Percentiles rank a stretch among this genome's conserved stretches.
phyloP scores from a whole-genome alignment of 2,797 vertebrate genomes.

The Coranthus polyacanthus region DNA sequence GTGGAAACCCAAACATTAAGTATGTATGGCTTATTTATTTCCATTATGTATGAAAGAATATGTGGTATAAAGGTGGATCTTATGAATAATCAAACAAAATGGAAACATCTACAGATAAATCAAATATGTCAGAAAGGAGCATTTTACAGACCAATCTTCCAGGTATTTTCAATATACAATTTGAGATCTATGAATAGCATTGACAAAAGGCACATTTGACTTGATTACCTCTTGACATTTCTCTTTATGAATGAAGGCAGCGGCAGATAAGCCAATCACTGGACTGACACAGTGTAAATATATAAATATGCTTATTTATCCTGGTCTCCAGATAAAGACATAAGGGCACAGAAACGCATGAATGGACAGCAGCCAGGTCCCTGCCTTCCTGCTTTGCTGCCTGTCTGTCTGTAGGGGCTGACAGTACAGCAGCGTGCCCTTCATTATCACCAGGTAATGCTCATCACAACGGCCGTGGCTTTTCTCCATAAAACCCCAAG shows the following conservation, averaged over 20 bases:
- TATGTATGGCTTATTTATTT: slow-evolving; percentile 66
- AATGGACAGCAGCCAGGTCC: slow-evolving; percentile 62
- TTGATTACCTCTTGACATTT: slow-evolving; percentile 80
- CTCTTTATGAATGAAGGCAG: slow-evolving; percentile 62
- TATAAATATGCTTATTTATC: slow-evolving; percentile 78
- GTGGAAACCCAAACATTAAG: slow-evolving; percentile 64
- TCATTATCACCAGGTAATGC: slow-evolving; percentile 86
- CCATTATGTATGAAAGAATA: slow-evolving; percentile 52
- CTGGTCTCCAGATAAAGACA: slow-evolving; percentile 73
- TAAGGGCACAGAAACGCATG: slow-evolving; percentile 70
- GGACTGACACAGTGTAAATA: slow-evolving; percentile 74
- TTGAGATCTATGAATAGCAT: slow-evolving; percentile 50
- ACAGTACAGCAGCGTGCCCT: slow-evolving; percentile 81
- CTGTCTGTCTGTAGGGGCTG: slow-evolving; percentile 64
- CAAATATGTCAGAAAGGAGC: slow-evolving; percentile 42
- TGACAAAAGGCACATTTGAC: slow-evolving; percentile 72
- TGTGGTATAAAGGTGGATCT: slow-evolving; percentile 61
- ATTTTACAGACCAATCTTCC: slow-evolving; percentile 39
- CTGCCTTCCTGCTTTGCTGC: slow-evolving; percentile 34
- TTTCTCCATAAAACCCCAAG: slow-evolving; percentile 82
- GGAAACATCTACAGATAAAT: slow-evolving; percentile 51
- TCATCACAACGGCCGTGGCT: slow-evolving; percentile 81
- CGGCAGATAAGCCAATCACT: slow-evolving; percentile 72
- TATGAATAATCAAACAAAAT: slow-evolving; percentile 70
- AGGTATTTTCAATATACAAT: slow-evolving; percentile 55